phyloP scores from a whole-genome alignment of 2,888 invertebrate species.

The Loripinus fragilis region DNA sequence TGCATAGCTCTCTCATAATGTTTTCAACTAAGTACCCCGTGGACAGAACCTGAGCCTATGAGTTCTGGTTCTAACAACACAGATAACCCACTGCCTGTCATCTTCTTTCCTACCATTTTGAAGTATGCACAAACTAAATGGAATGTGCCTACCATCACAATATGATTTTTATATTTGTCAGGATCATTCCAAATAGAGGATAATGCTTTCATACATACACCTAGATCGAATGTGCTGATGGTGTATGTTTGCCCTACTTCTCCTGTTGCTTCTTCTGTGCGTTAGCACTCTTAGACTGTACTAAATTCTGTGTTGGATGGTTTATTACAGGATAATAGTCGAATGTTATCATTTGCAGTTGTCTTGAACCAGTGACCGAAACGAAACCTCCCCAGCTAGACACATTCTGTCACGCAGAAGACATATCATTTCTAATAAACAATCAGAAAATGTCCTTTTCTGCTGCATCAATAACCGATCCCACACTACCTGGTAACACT shows the following conservation, averaged over 20 bases:
- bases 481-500: constrained; percentile 19
- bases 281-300: constrained; percentile 54
- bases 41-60: constrained; percentile 53
- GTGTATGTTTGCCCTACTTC: constrained; percentile 58
- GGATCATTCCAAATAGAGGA: constrained; percentile 43
- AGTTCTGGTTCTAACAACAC: constrained; percentile 45
- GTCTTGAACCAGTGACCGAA: constrained; percentile 52
- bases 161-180: constrained; percentile 31
- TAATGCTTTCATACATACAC: constrained; percentile 65
- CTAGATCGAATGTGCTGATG: constrained; percentile 63
- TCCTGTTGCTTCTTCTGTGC: constrained; percentile 44
- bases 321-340: constrained; percentile 63
- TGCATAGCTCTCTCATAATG: constrained; percentile 54
- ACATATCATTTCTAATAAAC: constrained; percentile 19
- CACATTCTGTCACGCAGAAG: constrained; percentile 26
- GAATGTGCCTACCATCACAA: constrained; percentile 35
- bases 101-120: constrained; percentile 44
- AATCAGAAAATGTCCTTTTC: constrained; percentile 27
- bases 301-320: constrained; percentile 60
- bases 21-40: constrained; percentile 55
- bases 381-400: constrained; percentile 58
- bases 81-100: constrained; percentile 38
- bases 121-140: constrained; percentile 39
- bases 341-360: constrained; percentile 50
- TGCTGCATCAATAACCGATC: not conserved